phyloP scores from a whole-genome alignment of 2,888 invertebrate genomes.

The Leptura quadrifasciata region DNA sequence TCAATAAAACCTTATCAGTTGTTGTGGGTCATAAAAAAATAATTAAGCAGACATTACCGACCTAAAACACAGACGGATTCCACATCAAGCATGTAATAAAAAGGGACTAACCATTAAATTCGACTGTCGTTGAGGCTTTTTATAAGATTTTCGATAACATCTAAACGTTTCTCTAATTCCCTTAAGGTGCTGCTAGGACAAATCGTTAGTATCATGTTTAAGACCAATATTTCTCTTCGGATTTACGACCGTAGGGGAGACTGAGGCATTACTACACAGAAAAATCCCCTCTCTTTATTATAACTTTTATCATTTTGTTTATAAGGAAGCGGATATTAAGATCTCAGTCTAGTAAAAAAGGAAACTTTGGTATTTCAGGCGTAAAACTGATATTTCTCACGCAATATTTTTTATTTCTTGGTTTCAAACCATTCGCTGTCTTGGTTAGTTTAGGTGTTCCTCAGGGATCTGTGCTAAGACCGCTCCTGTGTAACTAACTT shows the following conservation, averaged over 20 bases:
- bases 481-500: too few species aligned
- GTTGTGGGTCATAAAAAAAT: slow-evolving; percentile 2
- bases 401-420: too few species aligned
- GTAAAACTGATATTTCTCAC: too few species aligned
- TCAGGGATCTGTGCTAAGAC: too few species aligned
- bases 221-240: background rate
- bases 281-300: too few species aligned
- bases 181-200: slow-evolving; percentile 25
- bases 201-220: slow-evolving; percentile 20
- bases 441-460: too few species aligned
- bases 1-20: slow-evolving; percentile 1
- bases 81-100: background rate
- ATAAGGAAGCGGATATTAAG: too few species aligned
- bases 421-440: too few species aligned
- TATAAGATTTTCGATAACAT: slow-evolving; percentile 26
- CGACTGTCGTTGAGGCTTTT: slow-evolving; percentile 12
- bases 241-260: background rate
- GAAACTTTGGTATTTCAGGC: too few species aligned
- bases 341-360: too few species aligned
- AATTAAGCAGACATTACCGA: slow-evolving; percentile 5
- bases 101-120: slow-evolving; percentile 13
- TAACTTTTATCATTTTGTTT: too few species aligned
- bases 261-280: background rate
- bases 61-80: background rate
- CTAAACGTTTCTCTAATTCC: slow-evolving; percentile 29